phyloP scores from a whole-genome alignment of 2,888 invertebrate genomes.

The Idaea aversata region DNA sequence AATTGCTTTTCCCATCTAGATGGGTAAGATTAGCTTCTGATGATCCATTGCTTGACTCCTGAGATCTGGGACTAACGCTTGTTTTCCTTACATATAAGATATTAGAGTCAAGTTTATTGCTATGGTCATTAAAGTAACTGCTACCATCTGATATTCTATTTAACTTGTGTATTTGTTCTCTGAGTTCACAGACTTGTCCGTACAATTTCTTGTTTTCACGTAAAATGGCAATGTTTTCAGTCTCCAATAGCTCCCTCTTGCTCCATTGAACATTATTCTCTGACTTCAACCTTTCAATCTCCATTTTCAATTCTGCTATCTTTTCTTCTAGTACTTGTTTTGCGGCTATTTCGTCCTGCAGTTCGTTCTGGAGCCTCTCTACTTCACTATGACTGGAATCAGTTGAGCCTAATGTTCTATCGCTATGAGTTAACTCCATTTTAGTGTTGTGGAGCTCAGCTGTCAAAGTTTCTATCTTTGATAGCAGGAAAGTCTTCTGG shows the following conservation, averaged over 20 bases:
- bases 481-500: constrained; percentile 62
- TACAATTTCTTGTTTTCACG: constrained; percentile 93
- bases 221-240: constrained; percentile 92
- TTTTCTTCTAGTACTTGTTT: constrained; percentile 73
- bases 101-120: constrained; percentile 58
- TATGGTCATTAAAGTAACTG: constrained; percentile 47
- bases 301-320: constrained; percentile 66
- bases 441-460: constrained; percentile 65
- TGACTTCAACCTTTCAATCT: constrained; percentile 92
- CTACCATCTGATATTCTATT: constrained; percentile 72
- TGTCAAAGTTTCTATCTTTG: constrained; percentile 64
- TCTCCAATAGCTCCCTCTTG: constrained; percentile 92
- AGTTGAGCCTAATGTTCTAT: constrained; percentile 68
- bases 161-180: constrained; percentile 72
- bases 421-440: constrained; percentile 61
- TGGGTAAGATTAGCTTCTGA: constrained; percentile 67
- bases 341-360: constrained; percentile 71
- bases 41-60: constrained; percentile 69
- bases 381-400: constrained; percentile 75
- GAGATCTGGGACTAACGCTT: constrained; percentile 67
- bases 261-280: constrained; percentile 98
- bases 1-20: constrained; percentile 65
- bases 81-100: constrained; percentile 66
- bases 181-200: constrained; percentile 68
- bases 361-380: constrained; percentile 67